These are phyloP conservation scores for Macroramphosus scolopax DNA, from an alignment of 2,797 vertebrate species.

Conservation along the genomic window DNA sequence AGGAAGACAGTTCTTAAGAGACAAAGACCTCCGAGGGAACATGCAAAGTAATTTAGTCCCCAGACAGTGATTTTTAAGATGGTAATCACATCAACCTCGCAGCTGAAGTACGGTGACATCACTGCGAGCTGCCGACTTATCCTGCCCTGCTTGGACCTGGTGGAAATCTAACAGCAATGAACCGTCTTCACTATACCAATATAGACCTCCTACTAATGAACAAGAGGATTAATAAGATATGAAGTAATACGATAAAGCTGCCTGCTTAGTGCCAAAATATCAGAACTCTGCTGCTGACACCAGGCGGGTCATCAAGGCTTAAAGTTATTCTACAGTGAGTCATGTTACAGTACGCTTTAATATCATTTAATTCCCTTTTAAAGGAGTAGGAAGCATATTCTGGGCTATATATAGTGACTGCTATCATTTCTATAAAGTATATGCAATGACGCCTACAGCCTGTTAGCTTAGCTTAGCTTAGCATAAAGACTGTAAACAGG, in stretches of 20 bases:
- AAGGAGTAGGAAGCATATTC: too few relatives aligned
- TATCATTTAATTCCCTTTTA: too few relatives aligned
- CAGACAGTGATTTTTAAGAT: slow-evolving; percentile 66
- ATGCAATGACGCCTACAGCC: too few relatives aligned
- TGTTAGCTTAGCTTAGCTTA: too few relatives aligned
- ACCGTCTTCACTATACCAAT: slow-evolving; percentile 9
- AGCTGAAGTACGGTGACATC: slow-evolving; percentile 60
- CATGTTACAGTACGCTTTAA: background rate
- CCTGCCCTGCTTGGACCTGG: slow-evolving; percentile 43
- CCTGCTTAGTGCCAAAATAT: slow-evolving; percentile 15
- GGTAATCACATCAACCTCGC: slow-evolving; percentile 67
- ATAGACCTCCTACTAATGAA: slow-evolving; percentile 43
- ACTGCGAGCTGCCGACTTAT: slow-evolving; percentile 47
- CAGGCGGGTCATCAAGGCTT: slow-evolving; percentile 17
- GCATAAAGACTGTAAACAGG: too few relatives aligned
- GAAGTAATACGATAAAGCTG: slow-evolving; percentile 22
- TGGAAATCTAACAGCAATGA: slow-evolving; percentile 55
- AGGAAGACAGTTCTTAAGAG: slow-evolving; percentile 7
- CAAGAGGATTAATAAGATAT: slow-evolving; percentile 44
- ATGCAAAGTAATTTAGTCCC: slow-evolving; percentile 46
- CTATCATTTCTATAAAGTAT: too few relatives aligned
- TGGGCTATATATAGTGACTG: too few relatives aligned
- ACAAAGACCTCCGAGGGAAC: slow-evolving; percentile 16
- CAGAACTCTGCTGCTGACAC: slow-evolving; percentile 13
- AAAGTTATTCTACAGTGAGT: background rate